Conservation (phyloP, 2,888 invertebrate genomes). For the Aricia artaxerxes region DNA sequence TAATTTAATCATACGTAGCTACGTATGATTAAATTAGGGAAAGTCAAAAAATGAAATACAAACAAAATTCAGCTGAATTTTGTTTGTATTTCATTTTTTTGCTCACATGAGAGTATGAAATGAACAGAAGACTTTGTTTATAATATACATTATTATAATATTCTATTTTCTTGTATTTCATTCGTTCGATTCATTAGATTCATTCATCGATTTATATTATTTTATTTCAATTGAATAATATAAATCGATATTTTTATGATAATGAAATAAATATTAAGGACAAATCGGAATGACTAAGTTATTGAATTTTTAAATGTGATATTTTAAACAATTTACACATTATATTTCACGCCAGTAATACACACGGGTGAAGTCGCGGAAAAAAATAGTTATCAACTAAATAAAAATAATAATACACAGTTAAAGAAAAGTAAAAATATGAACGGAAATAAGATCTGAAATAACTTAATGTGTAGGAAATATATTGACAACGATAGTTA, state of each 20-base stretch:
- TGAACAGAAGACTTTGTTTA: not conserved
- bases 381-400: no score
- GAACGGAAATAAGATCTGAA: not conserved
- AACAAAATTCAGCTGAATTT: slow-evolving; percentile 2
- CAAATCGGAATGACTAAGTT: no score
- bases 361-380: no score
- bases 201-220: not conserved
- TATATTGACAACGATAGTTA: not conserved
- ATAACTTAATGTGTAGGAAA: not conserved
- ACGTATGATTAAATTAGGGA: no score
- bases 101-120: not conserved
- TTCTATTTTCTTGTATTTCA: not conserved
- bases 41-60: slow-evolving; percentile 17
- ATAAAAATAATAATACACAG: not conserved
- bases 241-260: no score
- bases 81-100: slow-evolving; percentile 15
- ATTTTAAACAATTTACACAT: no score
- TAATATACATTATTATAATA: not conserved
- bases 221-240: no score
- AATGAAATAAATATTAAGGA: no score
- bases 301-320: no score
- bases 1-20: not conserved
- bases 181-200: no score
- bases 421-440: not conserved
- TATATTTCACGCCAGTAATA: no score